Evolutionary conservation across 2,888 invertebrate species (phyloP).

Genomic region (Campoletis raptor): DNA sequence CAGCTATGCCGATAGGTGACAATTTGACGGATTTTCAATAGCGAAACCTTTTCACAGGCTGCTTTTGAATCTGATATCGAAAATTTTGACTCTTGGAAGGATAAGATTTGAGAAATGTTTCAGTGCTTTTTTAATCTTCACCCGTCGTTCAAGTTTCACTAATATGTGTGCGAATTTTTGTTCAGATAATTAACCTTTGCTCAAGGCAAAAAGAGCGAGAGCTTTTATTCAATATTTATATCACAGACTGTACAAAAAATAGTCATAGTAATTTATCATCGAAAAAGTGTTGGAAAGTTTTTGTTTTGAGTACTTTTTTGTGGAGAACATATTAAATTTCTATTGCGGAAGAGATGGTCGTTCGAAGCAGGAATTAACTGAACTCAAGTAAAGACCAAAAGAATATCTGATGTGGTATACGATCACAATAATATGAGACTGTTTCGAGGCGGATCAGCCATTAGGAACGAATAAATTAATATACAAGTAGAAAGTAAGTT

Average conservation of each 20-base stretch:
- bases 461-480: slow-evolving; percentile 70
- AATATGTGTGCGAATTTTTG: background rate
- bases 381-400: slow-evolving; percentile 11
- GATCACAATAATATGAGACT: slow-evolving; percentile 41
- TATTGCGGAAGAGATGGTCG: slow-evolving; percentile 14
- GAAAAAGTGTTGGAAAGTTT: background rate
- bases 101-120: background rate
- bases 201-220: background rate
- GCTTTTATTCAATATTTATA: background rate
- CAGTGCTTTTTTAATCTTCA: background rate
- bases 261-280: background rate
- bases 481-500: slow-evolving; percentile 66
- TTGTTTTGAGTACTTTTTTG: background rate
- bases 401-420: slow-evolving; percentile 25
- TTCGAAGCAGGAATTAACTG: slow-evolving; percentile 20
- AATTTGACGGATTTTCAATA: background rate
- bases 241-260: background rate
- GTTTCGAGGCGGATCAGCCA: slow-evolving; percentile 43
- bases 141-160: too few relatives aligned
- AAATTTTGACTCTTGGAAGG: too few relatives aligned
- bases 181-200: background rate
- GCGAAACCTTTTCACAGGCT: background rate
- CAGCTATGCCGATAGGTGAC: background rate
- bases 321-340: background rate
- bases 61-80: too few relatives aligned